phyloP scores from a whole-genome alignment of 1,140 invertebrate species.

The Drosophila guanche region DNA sequence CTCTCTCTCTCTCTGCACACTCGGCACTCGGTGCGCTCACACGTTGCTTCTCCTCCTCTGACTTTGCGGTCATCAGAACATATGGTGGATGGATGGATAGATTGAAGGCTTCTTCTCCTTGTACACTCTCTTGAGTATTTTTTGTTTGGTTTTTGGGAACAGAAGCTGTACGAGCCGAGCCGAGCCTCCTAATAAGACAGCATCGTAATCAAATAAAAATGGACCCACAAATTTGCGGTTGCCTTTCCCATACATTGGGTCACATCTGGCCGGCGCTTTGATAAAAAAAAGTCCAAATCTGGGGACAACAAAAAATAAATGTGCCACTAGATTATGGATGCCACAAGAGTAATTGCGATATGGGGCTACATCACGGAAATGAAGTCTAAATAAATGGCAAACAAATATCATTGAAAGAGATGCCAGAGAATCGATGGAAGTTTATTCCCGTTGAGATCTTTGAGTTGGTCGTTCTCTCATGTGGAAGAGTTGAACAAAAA shows the following conservation, averaged over 20 bases:
- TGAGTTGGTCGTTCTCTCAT: no score
- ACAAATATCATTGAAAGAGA: no score
- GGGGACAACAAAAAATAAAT: not conserved
- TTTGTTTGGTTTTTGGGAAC: conserved; percentile 8
- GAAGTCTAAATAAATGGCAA: no score
- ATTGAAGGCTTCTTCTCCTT: not conserved
- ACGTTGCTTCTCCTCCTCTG: not conserved
- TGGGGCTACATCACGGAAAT: not conserved
- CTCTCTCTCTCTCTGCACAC: no score
- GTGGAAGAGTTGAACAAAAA: not conserved
- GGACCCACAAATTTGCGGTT: conserved; percentile 44
- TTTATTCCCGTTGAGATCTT: no score
- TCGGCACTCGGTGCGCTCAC: not conserved
- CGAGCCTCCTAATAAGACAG: not conserved
- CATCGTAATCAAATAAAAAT: conserved; percentile 3
- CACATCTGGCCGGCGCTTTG: conserved; percentile 37
- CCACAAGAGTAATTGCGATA: conserved; percentile 22
- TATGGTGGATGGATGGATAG: conserved; percentile 14
- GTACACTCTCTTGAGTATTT: not conserved
- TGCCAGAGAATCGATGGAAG: no score
- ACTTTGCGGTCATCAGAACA: conserved; percentile 29
- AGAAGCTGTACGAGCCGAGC: conserved; percentile 34
- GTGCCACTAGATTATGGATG: conserved; percentile 8
- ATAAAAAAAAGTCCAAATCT: conserved; percentile 17
- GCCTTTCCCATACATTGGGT: not conserved